Evolutionary conservation across 1,140 invertebrate genomes (phyloP), one percentile per base, ranked within the genome.

Genomic region (Dermatophagoides farinae): DNA sequence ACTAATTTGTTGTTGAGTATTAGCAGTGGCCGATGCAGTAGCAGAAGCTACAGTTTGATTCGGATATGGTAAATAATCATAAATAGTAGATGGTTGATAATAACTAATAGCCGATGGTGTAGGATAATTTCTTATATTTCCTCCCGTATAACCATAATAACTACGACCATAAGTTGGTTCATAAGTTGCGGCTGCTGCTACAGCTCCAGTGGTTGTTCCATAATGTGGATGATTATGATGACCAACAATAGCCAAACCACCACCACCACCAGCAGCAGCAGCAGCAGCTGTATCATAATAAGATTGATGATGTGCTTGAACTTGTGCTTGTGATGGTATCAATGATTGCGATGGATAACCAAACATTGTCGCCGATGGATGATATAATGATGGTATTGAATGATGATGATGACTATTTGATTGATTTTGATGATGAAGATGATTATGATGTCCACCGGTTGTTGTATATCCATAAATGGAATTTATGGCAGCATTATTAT

Each of bases 361-460:
- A 44, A 39, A 55, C 2, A 55, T 55, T 23, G 25, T 55, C 8
- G 31, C 31, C 41, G 53, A 55, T 20, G 53, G 53, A n/a, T 55
- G 53, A 40, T 55, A 55, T 20, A 55, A 25, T 44, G 53, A 55
- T 18, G 53, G 53, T 25, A 55, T 55, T 23, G 53, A 55, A 25
- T 55, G 53, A 44, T 55, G 53, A 44, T 55, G 53, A 23, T 47
- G 46, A 23, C 8, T 18, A 47, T 47, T 18, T 4, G 2, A 31
- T 31, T 31, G 31, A 31, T 31, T 47, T 4, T 47, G 46, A 40
- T 55, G 53, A 38, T 55, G 47, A 25, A 10, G 5, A 25, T 50
- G 47, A 50, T 20, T 2, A 50, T 50, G 12, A 14, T 14, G 2
- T 50, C 2, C 6, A 50, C 47, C n/a, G 12, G 14, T 20, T 11